Evolutionary conservation across 2,888 invertebrate species (phyloP).

Genomic region (Drosophila gaucha): DNA sequence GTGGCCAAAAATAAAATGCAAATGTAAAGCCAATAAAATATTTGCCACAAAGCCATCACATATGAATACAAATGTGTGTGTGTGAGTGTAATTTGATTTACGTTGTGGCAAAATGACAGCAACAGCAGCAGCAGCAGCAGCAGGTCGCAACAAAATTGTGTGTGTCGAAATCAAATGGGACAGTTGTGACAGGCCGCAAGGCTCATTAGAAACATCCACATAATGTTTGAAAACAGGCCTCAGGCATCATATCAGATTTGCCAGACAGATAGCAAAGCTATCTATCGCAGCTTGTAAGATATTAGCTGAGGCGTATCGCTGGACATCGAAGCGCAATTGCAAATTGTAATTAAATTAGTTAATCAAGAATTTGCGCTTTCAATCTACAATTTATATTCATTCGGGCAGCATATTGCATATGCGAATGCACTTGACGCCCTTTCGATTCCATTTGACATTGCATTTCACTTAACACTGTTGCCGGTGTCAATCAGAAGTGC

Average conservation of each 20-base stretch:
- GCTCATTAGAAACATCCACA: slow-evolving; percentile 63
- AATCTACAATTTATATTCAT: neutral
- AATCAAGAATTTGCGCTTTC: slow-evolving; percentile 3
- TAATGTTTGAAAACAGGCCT: slow-evolving; percentile 24
- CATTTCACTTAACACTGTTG: slow-evolving; percentile 47
- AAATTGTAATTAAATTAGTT: slow-evolving; percentile 3
- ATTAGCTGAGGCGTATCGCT: neutral
- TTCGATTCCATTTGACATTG: slow-evolving; percentile 52
- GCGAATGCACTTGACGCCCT: slow-evolving; percentile 11
- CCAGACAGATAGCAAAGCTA: neutral
- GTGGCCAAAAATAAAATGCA: slow-evolving; percentile 52
- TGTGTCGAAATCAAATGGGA: slow-evolving; percentile 71
- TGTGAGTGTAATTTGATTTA: slow-evolving; percentile 62
- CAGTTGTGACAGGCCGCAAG: slow-evolving; percentile 64
- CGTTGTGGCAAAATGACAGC: slow-evolving; percentile 61
- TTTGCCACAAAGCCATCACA: slow-evolving; percentile 36
- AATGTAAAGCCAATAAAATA: slow-evolving; percentile 65
- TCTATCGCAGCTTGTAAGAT: neutral
- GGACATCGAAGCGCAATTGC: neutral
- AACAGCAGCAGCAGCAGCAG: slow-evolving; percentile 51
- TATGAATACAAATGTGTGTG: slow-evolving; percentile 22
- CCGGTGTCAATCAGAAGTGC: slow-evolving; percentile 26
- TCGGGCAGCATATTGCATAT: neutral
- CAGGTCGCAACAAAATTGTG: slow-evolving; percentile 54
- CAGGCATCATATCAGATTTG: neutral